Evolutionary conservation across 2,888 invertebrate genomes (phyloP), one percentile per base, ranked within the genome.

Genomic region (Emmelina monodactyla): DNA sequence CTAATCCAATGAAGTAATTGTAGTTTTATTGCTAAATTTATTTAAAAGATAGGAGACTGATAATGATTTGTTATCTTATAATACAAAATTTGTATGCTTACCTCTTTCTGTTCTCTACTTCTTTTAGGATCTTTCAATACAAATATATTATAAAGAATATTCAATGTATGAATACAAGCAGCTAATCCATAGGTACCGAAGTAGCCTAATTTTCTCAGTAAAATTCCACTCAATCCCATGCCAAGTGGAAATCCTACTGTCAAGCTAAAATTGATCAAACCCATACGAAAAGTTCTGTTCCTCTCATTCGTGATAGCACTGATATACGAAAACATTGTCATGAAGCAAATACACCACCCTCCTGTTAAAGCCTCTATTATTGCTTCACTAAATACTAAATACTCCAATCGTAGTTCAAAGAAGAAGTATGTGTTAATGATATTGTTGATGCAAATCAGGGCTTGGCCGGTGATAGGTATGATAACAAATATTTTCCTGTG

Each of bases 171-270:
- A 44, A 91, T 70, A 7, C 68, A 59, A 0, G 85, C 84, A 10
- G 88, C 83, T 31, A 89, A 76, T 2, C 85, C 82, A 54, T 89
- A 92, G 9, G 89, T 85, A 2, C 91, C 91, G 53, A 91, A 91
- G 57, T 89, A 92, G 0, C 91, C 90, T 28, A 86, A 83, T 50
- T 84, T 79, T 58, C 79, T 84, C 37, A 85, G 53, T 28, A 94
- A 63, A 12, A 91, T 78, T 0, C 94, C 94, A 53, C 92, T 92
- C 1, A 89, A 58, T 1, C 91, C 89, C 73, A 92, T 88, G 1
- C 95, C 95, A n/a, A 94, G 82, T 0, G 94, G 93, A 33, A 93
- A 88, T 1, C 93, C 92, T 14, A 92, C 82, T 5, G 93, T 92
- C 41, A 92, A 82, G 66, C 91, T 89, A 9, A 94, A 87, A 62